Base-by-base conservation (phyloP, 2,113 vertebrate genomes). In the Albula glossodonta region DNA sequence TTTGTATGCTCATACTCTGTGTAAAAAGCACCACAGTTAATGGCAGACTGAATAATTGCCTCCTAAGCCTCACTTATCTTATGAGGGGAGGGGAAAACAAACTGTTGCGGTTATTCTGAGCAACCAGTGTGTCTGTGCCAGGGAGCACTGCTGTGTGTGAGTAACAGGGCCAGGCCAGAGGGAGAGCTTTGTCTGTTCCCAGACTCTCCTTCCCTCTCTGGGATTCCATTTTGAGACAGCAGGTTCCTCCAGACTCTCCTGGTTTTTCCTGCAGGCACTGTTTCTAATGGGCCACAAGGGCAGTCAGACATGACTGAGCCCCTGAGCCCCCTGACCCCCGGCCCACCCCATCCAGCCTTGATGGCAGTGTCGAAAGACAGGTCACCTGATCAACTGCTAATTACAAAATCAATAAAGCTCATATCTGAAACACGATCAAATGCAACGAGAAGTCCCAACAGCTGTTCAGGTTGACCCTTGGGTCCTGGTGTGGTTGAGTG, bases 341-440 rank as follows among this genome's bases (percentile, higher is more conserved):
- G 53, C 31, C 31, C 31, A 41, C 31, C 31, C 31, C 31, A 41
- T 41, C 31, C 31, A 41, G 53, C 12, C 52, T 56, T 25, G 25
- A 52, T 22, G 70, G 66, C 83, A 74, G 52, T 53, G 31, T 41
- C 1, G 31, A 6, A 12, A 12, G n/a, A 7, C 70, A 74, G 70
- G n/a, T 74, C 25, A 50, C 13, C 78, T 17, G 48, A 49, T 79
- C 12, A 49, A 15, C 78, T 17, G 9, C 31, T 15, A 25, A 56
- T 57, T 57, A 78, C 66, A 56, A 83, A 19, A 83, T 83, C 57
- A 83, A 70, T 63, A 11, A 25, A 31, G 6, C 41, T 70, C 77
- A 49, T 7, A 51, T 82, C 17, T 7, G 51, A 53, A 85, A 85
- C 57, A 31, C n/a, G 79, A 52, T 80, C 78, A 81, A 79, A 22